Conservation (phyloP, 2,888 invertebrate species). For the Serrognathus titanus region DNA sequence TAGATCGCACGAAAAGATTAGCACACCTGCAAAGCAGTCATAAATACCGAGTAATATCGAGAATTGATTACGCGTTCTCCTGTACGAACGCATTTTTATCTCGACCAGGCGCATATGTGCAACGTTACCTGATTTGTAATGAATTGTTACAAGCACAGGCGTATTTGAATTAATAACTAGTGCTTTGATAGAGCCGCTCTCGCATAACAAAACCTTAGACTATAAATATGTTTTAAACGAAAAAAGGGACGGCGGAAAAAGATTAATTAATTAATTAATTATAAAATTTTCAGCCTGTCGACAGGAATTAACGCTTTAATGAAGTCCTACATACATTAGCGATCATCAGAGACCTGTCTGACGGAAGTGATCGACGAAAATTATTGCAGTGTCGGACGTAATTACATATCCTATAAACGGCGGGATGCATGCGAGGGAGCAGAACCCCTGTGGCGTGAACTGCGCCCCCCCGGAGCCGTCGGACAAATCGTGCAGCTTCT, state of each 20-base stretch:
- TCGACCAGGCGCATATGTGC: neutral
- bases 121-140: neutral
- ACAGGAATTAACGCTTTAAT: slow-evolving; percentile 13
- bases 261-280: neutral
- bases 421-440: slow-evolving; percentile 23
- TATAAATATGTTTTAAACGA: neutral
- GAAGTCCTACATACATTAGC: slow-evolving; percentile 20
- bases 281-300: neutral
- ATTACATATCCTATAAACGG: slow-evolving; percentile 32
- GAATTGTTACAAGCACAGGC: neutral
- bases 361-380: slow-evolving; percentile 32
- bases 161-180: neutral
- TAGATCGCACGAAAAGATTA: slow-evolving; percentile 16
- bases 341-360: slow-evolving; percentile 23
- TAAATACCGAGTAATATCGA: slow-evolving; percentile 16
- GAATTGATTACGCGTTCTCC: slow-evolving; percentile 12
- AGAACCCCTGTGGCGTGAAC: slow-evolving; percentile 23
- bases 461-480: slow-evolving; percentile 23
- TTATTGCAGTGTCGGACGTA: slow-evolving; percentile 31
- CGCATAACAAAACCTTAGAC: too few species aligned
- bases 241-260: neutral
- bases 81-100: neutral
- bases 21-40: slow-evolving; percentile 16
- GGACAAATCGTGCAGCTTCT: slow-evolving; percentile 24
- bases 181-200: too few species aligned